These are phyloP conservation scores for Cherax destructor DNA, from an alignment of 1,140 invertebrate genomes.

Conservation along the genomic window DNA sequence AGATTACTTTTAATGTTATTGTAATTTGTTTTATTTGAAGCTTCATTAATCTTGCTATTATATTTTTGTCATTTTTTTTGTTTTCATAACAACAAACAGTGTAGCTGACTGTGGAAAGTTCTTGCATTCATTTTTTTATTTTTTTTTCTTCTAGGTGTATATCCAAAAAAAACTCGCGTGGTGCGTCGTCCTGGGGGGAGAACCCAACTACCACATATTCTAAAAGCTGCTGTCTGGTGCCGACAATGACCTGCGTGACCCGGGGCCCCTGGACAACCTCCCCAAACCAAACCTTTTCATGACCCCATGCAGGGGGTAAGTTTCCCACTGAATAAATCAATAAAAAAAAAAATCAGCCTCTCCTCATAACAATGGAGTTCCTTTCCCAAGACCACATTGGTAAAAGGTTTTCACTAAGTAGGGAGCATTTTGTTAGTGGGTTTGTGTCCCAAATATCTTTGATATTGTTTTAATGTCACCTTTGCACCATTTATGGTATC, in stretches of 20 bases:
- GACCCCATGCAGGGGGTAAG: conserved; percentile 83
- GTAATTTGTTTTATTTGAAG: not conserved
- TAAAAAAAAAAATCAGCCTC: no score
- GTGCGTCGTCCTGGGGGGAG: conserved; percentile 82
- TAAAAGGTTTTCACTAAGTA: no score
- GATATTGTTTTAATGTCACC: no score
- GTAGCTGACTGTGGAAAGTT: no score
- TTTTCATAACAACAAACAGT: not conserved
- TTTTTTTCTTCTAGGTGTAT: conserved; percentile 78
- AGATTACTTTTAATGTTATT: no score
- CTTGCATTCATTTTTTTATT: no score
- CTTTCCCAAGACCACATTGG: no score
- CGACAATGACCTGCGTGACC: conserved; percentile 83
- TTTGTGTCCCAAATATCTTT: no score
- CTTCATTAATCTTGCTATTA: not conserved
- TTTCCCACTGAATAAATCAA: no score
- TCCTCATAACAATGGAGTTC: no score
- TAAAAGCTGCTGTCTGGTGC: conserved; percentile 89
- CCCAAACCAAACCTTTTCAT: conserved; percentile 87
- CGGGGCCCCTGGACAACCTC: conserved; percentile 87
- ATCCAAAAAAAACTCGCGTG: conserved; percentile 86
- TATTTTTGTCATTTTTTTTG: not conserved
- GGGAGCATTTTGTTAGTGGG: no score
- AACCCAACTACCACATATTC: conserved; percentile 88
- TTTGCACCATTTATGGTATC: no score